Base-by-base conservation (phyloP, 2,888 invertebrate genomes). In the Diarsia mendica region DNA sequence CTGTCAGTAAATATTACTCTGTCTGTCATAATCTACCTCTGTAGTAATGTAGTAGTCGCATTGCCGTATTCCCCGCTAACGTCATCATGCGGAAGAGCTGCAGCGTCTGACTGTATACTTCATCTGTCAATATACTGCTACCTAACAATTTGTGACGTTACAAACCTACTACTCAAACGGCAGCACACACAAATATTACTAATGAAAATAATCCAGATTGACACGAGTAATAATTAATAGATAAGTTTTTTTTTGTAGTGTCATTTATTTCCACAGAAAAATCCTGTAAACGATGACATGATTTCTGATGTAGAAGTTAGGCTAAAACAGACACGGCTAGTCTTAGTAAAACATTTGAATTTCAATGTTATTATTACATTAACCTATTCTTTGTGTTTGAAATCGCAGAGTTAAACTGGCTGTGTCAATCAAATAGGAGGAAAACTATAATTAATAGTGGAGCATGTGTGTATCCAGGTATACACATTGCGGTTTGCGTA, bases 401-500 rank as follows among this genome's bases (percentile, higher is more conserved):
- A 74, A 84, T 70, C 23, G 4, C 15, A 18, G 67, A 55, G 51
- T 55, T 67, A 60, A 66, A 70, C 65, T 69, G 46, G 20, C 55
- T 55, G n/a, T 77, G 75, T 72, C 74, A 77, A 74, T 79, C 82
- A 71, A 78, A 80, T 73, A 79, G 28, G 67, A 79, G 75, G 82
- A 78, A 85, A 83, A 68, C 77, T 76, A 76, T 79, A 75, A 73
- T 73, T 61, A 80, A 79, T 79, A 87, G 66, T 78, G 79, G 80
- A 78, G 77, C 72, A 77, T 33, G 66, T 63, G 75, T 75, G 66
- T 81, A 86, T 84, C 72, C 64, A 80, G 75, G 75, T 87, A 75
- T 79, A 87, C 58, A 65, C 70, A 80, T 82, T 90, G 92, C 85
- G 92, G 92, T 92, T 85, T 78, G 73, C 75, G 83, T 90, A 84